Conservation (phyloP, 2,113 vertebrate species). For the Marmota monax region DNA sequence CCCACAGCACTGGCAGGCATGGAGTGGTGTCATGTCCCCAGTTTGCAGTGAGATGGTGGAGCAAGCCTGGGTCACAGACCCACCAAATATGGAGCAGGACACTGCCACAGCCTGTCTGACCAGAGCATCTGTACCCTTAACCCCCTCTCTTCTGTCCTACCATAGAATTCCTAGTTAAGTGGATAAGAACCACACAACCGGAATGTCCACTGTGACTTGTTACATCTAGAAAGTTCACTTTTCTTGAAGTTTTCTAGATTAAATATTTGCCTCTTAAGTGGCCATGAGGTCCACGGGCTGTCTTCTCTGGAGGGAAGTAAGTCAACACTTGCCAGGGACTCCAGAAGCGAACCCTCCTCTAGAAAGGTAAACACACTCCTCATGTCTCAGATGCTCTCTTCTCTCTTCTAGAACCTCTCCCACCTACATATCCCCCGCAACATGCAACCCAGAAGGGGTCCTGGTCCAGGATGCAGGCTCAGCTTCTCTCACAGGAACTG, state of each 20-base stretch:
- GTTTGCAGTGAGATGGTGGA: background rate
- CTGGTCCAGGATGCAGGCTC: background rate
- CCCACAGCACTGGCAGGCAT: background rate
- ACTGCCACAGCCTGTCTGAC: background rate
- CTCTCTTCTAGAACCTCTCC: background rate
- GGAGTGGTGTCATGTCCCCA: background rate
- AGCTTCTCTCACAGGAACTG: background rate
- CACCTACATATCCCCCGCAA: background rate
- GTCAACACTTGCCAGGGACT: background rate
- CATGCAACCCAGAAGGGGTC: background rate
- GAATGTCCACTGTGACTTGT: background rate
- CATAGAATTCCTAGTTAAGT: background rate
- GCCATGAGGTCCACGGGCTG: background rate
- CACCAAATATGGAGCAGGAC: background rate
- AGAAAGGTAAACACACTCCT: background rate
- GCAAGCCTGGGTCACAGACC: background rate
- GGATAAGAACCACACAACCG: background rate
- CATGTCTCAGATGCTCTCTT: background rate
- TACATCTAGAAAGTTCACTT: background rate
- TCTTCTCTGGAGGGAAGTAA: background rate
- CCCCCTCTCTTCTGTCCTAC: accelerated
- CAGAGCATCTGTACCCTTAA: accelerated
- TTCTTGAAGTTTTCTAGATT: constrained; percentile 30
- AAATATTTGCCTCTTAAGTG: background rate
- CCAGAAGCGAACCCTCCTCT: too few relatives aligned